Evolutionary conservation across 1,140 invertebrate genomes (phyloP), one percentile per base, ranked within the genome.

Genomic region (Coenobita brevimanus): DNA sequence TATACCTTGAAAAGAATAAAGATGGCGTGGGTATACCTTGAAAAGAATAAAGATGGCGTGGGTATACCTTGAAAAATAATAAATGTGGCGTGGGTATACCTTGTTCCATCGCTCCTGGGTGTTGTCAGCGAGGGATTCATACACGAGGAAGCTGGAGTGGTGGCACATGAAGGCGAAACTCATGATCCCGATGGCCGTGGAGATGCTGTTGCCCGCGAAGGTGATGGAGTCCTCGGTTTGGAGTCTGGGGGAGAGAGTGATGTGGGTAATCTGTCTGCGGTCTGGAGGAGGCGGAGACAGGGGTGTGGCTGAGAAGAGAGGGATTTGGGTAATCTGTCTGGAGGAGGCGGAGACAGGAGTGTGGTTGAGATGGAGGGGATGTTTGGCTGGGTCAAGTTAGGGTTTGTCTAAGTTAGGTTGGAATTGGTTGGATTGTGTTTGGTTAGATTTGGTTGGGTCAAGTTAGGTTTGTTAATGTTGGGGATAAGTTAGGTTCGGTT

Each of bases 131-230:
- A 98, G 95, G 24, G 96, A 97, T 64, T 95, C 94, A 93, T 97
- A 97, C 87, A 98, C 95, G 69, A 98, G 93, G 92, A 98, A 98
- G 76, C 96, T 97, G 91, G 97, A 97, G 92, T 98, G 97, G 91
- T 98, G 97, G 91, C 97, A 98, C 97, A 98, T 97, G 92, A 97
- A 97, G 67, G 89, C 93, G 91, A 94, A 94, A 41, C 93, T 92
- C 91, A 94, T 93, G 38, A 94, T 93, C 36, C 92, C 93, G 36
- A 94, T 92, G 73, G 93, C 92, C 82, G 93, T 92, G 17, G 93
- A 92, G 43, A 94, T 91, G 82, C 93, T 93, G 64, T 90, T 87
- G 84, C 93, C 92, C 2, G 91, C 92, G 91, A 94, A 93, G 21
- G 85, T 83, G 92, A 92, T 93, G 2, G 92, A 92, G 89, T 92